phyloP scores from a whole-genome alignment of 2,113 vertebrate species.

The Paratilapia polleni region DNA sequence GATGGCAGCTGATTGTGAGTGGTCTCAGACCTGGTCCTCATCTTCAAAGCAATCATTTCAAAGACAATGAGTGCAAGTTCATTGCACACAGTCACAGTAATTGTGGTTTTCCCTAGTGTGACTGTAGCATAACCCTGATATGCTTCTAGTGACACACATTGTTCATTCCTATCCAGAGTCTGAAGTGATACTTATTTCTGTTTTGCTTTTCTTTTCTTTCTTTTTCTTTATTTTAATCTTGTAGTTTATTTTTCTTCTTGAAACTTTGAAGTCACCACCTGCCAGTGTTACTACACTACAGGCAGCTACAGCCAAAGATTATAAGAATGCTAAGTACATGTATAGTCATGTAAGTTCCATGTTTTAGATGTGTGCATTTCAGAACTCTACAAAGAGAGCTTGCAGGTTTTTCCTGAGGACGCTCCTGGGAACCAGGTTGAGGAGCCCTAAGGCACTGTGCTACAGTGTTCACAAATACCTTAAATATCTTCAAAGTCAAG shows the following conservation, averaged over 20 bases:
- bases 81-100: too few relatives aligned
- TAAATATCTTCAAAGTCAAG: not conserved
- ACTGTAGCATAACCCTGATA: too few relatives aligned
- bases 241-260: not conserved
- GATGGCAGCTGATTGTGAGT: too few relatives aligned
- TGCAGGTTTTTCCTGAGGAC: not conserved
- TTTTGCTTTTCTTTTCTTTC: not conserved
- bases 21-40: too few relatives aligned
- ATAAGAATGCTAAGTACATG: not conserved
- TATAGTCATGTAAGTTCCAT: not conserved
- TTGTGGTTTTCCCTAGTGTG: too few relatives aligned
- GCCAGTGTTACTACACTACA: not conserved
- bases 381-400: constrained; percentile 2
- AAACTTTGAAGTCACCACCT: not conserved
- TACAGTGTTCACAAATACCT: constrained; percentile 1
- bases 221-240: not conserved
- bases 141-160: too few relatives aligned
- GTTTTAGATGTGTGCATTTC: not conserved
- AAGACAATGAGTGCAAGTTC: too few relatives aligned
- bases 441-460: not conserved
- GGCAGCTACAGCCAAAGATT: not conserved
- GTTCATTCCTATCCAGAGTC: too few relatives aligned
- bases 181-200: not conserved
- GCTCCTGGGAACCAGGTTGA: not conserved
- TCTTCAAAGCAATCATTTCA: too few relatives aligned